phyloP scores from a whole-genome alignment of 2,797 vertebrate species.

The Enteromius trimaculatus region DNA sequence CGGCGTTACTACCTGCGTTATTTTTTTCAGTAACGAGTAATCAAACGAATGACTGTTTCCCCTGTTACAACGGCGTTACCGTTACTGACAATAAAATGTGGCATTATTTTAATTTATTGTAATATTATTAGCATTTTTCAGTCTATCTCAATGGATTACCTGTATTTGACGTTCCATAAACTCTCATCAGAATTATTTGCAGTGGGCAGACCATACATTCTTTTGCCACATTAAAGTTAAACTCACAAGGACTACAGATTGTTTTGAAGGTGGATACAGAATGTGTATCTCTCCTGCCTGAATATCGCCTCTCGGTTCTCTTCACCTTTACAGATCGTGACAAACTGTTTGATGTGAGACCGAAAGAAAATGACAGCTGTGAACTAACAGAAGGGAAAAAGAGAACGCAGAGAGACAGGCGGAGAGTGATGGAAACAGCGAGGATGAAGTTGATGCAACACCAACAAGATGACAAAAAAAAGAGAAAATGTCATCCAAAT shows the following conservation, averaged over 20 bases:
- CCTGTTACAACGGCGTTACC: too few species aligned
- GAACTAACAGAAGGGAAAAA: conserved; percentile 23
- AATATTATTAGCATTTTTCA: too few species aligned
- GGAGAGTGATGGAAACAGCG: neutral
- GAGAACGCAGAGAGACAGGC: neutral
- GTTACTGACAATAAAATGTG: too few species aligned
- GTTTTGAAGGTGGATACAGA: neutral
- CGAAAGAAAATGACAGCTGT: conserved; percentile 37
- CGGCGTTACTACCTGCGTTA: too few species aligned
- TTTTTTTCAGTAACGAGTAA: too few species aligned
- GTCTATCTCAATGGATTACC: too few species aligned
- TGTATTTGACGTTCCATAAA: too few species aligned
- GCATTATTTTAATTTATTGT: too few species aligned
- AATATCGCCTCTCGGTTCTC: conserved; percentile 2
- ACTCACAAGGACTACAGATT: neutral
- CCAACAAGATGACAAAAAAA: neutral
- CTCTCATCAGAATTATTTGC: neutral
- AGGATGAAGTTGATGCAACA: conserved; percentile 5
- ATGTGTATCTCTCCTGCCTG: neutral
- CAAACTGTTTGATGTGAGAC: conserved; percentile 18
- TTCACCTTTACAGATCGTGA: conserved; percentile 6
- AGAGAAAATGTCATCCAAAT: conserved; percentile 9
- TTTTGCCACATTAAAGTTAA: neutral
- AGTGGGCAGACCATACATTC: neutral
- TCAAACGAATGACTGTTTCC: too few species aligned